Base-by-base conservation (phyloP, 2,113 vertebrate genomes). In the Sylvia atricapilla region DNA sequence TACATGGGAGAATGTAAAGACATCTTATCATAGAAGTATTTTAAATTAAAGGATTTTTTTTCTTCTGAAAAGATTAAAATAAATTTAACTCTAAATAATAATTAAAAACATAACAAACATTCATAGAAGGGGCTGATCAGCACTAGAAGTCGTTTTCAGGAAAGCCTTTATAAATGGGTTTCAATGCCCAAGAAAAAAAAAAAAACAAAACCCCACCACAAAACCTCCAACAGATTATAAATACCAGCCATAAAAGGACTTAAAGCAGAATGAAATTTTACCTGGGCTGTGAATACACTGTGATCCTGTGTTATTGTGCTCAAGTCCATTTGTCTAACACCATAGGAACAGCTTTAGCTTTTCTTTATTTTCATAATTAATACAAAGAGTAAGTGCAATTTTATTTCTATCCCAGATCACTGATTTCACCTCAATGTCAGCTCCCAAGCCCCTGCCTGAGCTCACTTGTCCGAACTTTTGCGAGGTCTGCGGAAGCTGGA, bases 391-490 rank as follows among this genome's bases (percentile, higher is more conserved):
- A 98, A 98, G 98, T 99, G 99, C 98, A 99, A 99, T 96, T 96
- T 92, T 37, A 70, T 93, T 86, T 84, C 89, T 92, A 28, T 77
- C 75, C 90, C 63, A 84, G 88, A 90, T 50, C 74, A 67, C 80
- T 5, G 52, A 69, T 55, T 88, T 77, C 66, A 84, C 76, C 89
- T 90, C 58, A 76, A 92, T 33, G 85, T 82, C 86, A 33, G 74
- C 88, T 67, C 41, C 47, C 72, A 50, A 31, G 84, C 15, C 62
- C 33, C 82, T 15, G 12, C 37, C 82, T 14, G 0, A 62, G 49
- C 76, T 99, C 98, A 99, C 97, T 99, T 99, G 49, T 99, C 99
- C 0, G 99, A 99, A 90, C 98, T 99, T 95, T 99, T 99, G 64
- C 99, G 98, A 0, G 99, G 99, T 27, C 99, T 96, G 55, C 99